These are phyloP conservation scores for Hyperoplus immaculatus DNA, from an alignment of 2,797 vertebrate species.

Conservation along the genomic window DNA sequence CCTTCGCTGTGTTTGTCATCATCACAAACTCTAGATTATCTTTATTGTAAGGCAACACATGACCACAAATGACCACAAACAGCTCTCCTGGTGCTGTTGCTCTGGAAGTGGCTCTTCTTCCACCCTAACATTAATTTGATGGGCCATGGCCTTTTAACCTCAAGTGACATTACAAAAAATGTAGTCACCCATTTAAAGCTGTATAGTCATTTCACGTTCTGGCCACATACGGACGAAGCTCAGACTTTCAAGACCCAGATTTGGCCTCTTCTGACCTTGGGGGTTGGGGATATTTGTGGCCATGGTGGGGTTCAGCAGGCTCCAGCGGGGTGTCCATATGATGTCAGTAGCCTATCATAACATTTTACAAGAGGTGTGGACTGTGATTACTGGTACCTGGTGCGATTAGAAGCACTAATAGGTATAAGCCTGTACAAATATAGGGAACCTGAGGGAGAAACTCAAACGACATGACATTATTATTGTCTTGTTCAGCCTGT, in stretches of 20 bases:
- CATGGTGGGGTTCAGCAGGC: conserved; percentile 37
- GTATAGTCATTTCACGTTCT: conserved; percentile 14
- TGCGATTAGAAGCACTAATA: conserved; percentile 32
- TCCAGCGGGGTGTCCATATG: conserved; percentile 34
- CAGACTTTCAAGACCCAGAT: conserved; percentile 48
- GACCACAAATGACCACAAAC: conserved; percentile 7
- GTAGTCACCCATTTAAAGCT: conserved; percentile 45
- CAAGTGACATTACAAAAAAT: conserved; percentile 51
- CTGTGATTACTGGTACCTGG: conserved; percentile 38
- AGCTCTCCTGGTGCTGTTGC: conserved; percentile 31
- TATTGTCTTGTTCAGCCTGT: conserved; percentile 13
- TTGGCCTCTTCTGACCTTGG: conserved; percentile 55
- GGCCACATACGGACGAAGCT: conserved; percentile 35
- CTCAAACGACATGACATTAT: background rate
- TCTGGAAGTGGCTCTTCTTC: conserved; percentile 33
- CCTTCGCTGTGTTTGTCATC: conserved; percentile 19
- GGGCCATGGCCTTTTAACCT: conserved; percentile 62
- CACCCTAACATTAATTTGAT: conserved; percentile 43
- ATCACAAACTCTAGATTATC: conserved; percentile 26
- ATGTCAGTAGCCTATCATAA: conserved; percentile 61
- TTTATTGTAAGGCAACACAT: conserved; percentile 28
- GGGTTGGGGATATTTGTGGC: conserved; percentile 42
- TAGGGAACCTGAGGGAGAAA: background rate
- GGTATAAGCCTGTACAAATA: conserved; percentile 21
- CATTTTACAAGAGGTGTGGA: conserved; percentile 56